Conservation (phyloP, 1,140 invertebrate genomes). For the Papilio helenus region DNA sequence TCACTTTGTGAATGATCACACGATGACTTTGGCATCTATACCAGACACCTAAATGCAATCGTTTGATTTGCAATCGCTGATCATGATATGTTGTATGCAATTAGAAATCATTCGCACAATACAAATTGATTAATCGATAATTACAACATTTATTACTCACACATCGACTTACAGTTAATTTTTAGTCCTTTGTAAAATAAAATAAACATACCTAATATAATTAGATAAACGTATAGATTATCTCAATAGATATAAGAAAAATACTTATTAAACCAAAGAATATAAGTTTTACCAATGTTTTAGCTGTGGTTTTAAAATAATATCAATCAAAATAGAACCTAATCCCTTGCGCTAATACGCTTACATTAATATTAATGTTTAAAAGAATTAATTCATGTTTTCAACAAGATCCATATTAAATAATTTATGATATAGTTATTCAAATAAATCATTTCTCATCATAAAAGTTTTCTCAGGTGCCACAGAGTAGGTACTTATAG, state of each 20-base stretch:
- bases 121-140: slow-evolving; percentile 19
- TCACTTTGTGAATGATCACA: slow-evolving; percentile 31
- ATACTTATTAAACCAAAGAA: no score
- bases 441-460: slow-evolving; percentile 3
- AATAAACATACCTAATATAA: no score
- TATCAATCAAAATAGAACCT: no score
- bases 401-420: not conserved
- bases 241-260: no score
- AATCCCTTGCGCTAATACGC: not conserved
- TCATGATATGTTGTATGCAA: slow-evolving; percentile 7
- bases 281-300: no score
- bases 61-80: slow-evolving; percentile 35
- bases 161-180: not conserved
- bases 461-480: slow-evolving; percentile 1
- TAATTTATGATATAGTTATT: not conserved
- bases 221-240: no score
- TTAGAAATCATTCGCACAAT: slow-evolving; percentile 8
- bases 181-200: not conserved
- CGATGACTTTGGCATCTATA: slow-evolving; percentile 25
- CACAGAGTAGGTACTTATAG: not conserved
- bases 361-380: not conserved
- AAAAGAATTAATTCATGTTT: not conserved
- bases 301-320: no score
- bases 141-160: slow-evolving; percentile 28
- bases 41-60: slow-evolving; percentile 29